Evolutionary conservation across 2,888 invertebrate species (phyloP).

Genomic region (Habrosyne pyritoides): DNA sequence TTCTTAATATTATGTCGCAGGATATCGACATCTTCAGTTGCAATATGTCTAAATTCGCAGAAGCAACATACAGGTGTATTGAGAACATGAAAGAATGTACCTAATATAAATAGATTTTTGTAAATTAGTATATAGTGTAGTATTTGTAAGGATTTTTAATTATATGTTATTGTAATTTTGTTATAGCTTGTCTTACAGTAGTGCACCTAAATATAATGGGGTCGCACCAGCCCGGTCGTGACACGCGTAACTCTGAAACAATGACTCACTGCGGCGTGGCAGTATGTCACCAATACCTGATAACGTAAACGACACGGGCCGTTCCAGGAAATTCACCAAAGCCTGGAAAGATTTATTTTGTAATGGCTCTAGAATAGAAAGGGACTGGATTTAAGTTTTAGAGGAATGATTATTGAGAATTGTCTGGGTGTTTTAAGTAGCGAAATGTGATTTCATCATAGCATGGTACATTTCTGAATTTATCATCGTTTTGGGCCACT

Average conservation of each 20-base stretch:
- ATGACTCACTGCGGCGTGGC: slow-evolving; percentile 9
- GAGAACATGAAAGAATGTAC: no score
- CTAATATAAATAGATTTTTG: no score
- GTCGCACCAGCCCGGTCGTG: not conserved
- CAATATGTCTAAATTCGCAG: no score
- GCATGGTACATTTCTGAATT: no score
- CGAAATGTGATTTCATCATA: no score
- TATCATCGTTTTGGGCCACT: no score
- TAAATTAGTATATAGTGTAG: no score
- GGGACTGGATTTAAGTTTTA: not conserved
- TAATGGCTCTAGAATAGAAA: not conserved
- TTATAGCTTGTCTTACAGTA: not conserved
- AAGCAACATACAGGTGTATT: no score
- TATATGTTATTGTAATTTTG: no score
- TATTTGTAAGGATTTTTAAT: no score
- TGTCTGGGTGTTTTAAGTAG: not conserved
- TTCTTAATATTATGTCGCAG: no score
- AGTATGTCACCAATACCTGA: not conserved
- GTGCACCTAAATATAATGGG: not conserved
- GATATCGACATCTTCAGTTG: no score
- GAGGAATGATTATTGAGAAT: not conserved
- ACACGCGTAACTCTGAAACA: slow-evolving; percentile 12
- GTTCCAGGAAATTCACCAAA: not conserved
- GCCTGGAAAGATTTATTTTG: not conserved
- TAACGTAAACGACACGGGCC: not conserved